These are phyloP conservation scores for Leptinotarsa texana DNA, from an alignment of 1,140 invertebrate species.

Conservation along the genomic window DNA sequence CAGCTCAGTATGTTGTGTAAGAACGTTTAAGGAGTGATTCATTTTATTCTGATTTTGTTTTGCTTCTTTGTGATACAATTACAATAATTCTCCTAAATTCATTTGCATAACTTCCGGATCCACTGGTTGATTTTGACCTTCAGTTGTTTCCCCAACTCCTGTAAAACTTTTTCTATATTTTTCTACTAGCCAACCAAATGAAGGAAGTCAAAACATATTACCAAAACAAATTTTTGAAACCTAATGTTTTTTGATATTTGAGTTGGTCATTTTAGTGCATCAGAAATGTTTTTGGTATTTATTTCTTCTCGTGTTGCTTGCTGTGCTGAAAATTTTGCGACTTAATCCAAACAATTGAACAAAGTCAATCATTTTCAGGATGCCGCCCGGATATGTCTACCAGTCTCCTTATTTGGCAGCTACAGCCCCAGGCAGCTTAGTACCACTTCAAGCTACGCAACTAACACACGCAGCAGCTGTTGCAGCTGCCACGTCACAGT, in stretches of 20 bases:
- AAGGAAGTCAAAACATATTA: too few species aligned
- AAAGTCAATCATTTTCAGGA: constrained; percentile 59
- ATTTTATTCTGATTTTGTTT: too few species aligned
- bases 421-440: constrained; percentile 63
- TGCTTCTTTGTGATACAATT: too few species aligned
- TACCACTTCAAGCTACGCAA: constrained; percentile 66
- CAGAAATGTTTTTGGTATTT: constrained; percentile 35
- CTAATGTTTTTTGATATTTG: constrained; percentile 12
- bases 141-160: too few species aligned
- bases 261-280: constrained; percentile 24
- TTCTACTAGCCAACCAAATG: too few species aligned
- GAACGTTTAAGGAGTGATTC: too few species aligned
- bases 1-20: too few species aligned
- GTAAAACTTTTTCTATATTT: too few species aligned
- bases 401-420: constrained; percentile 70
- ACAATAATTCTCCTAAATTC: too few species aligned
- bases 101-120: too few species aligned
- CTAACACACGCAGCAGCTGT: constrained; percentile 73
- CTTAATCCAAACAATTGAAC: background rate
- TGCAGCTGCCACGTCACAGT: constrained; percentile 71
- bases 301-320: constrained; percentile 47
- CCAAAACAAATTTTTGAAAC: too few species aligned
- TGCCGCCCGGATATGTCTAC: constrained; percentile 77
- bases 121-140: too few species aligned
- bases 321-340: constrained; percentile 31